phyloP scores from a whole-genome alignment of 2,797 vertebrate species.

The Pygocentrus nattereri region DNA sequence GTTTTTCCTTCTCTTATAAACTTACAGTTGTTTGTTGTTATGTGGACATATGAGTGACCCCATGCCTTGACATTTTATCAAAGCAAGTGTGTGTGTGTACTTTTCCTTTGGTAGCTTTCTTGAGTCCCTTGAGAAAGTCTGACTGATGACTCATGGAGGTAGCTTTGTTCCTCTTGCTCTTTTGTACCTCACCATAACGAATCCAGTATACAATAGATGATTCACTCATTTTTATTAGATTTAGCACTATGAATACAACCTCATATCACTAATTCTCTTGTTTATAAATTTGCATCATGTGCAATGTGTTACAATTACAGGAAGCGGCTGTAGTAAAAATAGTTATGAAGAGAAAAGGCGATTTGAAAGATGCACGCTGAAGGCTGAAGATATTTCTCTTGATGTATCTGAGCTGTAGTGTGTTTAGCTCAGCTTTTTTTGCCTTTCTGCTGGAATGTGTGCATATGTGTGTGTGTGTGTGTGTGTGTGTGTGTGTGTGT shows the following conservation, averaged over 20 bases:
- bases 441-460: slow-evolving; percentile 31
- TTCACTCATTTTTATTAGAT: not conserved
- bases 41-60: not conserved
- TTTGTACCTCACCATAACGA: not conserved
- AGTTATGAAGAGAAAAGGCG: not conserved
- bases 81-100: not conserved
- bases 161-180: slow-evolving; percentile 5
- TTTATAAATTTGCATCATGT: not conserved
- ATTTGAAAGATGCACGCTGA: not conserved
- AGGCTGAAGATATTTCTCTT: not conserved
- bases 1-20: no score
- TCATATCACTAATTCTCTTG: not conserved
- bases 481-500: slow-evolving; percentile 39
- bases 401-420: not conserved
- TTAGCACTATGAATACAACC: not conserved
- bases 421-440: slow-evolving; percentile 21
- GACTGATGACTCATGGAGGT: slow-evolving; percentile 39
- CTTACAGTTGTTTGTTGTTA: no score
- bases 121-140: slow-evolving; percentile 12
- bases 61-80: not conserved
- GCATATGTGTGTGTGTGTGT: slow-evolving; percentile 28
- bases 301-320: not conserved
- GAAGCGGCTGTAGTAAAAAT: not conserved
- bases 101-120: not conserved
- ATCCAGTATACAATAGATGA: not conserved